A percentile compares a stretch with the other conserved stretches of the same genome.
Evolutionary conservation across 2,888 invertebrate genomes (phyloP).

Genomic region (Pseudococcus viburni): DNA sequence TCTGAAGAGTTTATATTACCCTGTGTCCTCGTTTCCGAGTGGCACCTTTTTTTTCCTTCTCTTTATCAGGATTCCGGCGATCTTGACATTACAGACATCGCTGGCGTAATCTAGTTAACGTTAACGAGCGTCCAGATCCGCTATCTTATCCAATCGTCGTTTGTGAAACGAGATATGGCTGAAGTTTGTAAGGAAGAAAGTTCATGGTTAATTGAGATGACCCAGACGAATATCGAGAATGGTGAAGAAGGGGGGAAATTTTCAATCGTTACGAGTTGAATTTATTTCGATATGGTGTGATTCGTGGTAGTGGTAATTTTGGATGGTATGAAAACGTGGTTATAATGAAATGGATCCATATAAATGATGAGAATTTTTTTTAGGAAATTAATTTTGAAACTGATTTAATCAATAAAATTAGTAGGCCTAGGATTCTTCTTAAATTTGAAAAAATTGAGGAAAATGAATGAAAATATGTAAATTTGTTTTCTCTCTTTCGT

Average conservation of each 20-base stretch:
- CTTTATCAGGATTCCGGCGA: not conserved
- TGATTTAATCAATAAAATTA: no score
- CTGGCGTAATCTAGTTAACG: not conserved
- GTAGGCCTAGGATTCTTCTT: no score
- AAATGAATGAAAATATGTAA: no score
- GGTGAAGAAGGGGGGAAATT: not conserved
- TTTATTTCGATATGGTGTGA: no score
- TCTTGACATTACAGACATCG: not conserved
- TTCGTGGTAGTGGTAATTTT: no score
- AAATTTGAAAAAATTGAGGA: no score
- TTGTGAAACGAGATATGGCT: not conserved
- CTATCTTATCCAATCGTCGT: not conserved
- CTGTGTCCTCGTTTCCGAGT: not conserved
- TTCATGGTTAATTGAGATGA: not conserved
- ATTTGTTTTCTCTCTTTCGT: no score
- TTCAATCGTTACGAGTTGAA: not conserved
- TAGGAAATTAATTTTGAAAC: no score
- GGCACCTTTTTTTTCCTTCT: not conserved
- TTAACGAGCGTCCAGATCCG: not conserved
- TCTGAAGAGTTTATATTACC: not conserved
- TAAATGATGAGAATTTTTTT: no score
- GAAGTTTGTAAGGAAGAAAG: not conserved
- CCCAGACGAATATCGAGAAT: not conserved
- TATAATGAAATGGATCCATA: no score
- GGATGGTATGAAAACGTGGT: no score